Base-by-base conservation (phyloP, 1,140 invertebrate species). In the Campoletis sonorensis region DNA sequence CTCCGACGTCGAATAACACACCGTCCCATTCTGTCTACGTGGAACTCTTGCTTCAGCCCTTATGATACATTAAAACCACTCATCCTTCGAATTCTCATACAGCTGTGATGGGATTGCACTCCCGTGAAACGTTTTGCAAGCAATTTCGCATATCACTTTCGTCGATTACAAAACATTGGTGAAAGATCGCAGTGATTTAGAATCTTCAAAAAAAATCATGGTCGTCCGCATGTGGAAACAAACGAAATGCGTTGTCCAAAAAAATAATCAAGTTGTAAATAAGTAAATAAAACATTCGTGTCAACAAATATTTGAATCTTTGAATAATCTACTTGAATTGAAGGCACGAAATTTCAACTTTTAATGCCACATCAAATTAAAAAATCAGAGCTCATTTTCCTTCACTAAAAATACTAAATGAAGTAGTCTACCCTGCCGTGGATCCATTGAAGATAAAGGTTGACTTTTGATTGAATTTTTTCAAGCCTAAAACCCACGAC, bases 121-220 rank as follows among this genome's bases (percentile, higher is more conserved):
- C 40, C 64, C 61, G 54, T 45, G 54, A 85, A 82, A 79, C 81
- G 78, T 81, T 90, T 90, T 90, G 87, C 89, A 90, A 90, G 87
- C 87, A 86, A 89, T 85, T 90, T 86, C 8, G 81, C 87, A 81
- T 49, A 79, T 67, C 67, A 64, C 51, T 54, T 21, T 54, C 18
- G 51, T 54, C n/a, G 5, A n/a, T 54, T 15, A 7, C 5, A 18
- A n/a, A n/a, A 54, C 1, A 54, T 54, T 21, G 51, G 51, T 21
- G 40, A n/a, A 54, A 54, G 10, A 54, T n/a, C 8, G 51, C 51
- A 18, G 15, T 54, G 51, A 18, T 18, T 2, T 21, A 54, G 51
- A 21, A 54, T 54, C 51, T 4, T 18, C n/a, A 1, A n/a, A 54
- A 54, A 54, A 54, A 54, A 51, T 16, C 49, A 16, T 18, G 4